Percentiles rank a stretch among this genome's conserved stretches.
phyloP scores from a whole-genome alignment of 2,888 invertebrate species.

The Peribatodes rhomboidaria region DNA sequence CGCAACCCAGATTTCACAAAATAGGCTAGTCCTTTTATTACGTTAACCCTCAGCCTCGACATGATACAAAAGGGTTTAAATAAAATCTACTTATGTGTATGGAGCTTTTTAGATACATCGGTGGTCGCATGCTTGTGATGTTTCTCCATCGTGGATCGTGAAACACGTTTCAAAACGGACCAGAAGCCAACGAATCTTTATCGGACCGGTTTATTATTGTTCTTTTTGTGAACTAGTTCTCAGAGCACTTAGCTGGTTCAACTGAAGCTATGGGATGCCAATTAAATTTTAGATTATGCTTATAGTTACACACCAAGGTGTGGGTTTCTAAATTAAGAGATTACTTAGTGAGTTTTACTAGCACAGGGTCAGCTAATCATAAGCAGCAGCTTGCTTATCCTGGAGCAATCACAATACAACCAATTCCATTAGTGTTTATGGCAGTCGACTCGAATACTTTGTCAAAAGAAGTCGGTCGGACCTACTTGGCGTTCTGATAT shows the following conservation, averaged over 20 bases:
- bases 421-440: too few relatives aligned
- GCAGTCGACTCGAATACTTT: too few relatives aligned
- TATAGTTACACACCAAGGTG: too few relatives aligned
- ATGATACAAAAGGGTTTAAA: slow-evolving; percentile 52
- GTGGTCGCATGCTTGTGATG: slow-evolving; percentile 30
- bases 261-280: slow-evolving; percentile 2
- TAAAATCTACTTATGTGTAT: slow-evolving; percentile 54
- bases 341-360: too few relatives aligned
- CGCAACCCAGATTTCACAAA: slow-evolving; percentile 43
- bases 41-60: slow-evolving; percentile 44
- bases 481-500: too few relatives aligned
- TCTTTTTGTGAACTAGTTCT: slow-evolving; percentile 32
- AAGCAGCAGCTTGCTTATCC: too few relatives aligned
- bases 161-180: slow-evolving; percentile 20
- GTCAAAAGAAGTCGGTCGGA: too few relatives aligned
- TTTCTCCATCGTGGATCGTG: slow-evolving; percentile 17
- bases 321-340: too few relatives aligned
- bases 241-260: slow-evolving; percentile 18
- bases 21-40: slow-evolving; percentile 55
- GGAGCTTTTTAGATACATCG: neutral
- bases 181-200: slow-evolving; percentile 31
- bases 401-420: too few relatives aligned
- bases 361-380: too few relatives aligned
- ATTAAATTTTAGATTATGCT: slow-evolving; percentile 6
- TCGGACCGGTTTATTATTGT: slow-evolving; percentile 32